phyloP scores from a whole-genome alignment of 2,888 invertebrate genomes.

The Corbicula japonica region DNA sequence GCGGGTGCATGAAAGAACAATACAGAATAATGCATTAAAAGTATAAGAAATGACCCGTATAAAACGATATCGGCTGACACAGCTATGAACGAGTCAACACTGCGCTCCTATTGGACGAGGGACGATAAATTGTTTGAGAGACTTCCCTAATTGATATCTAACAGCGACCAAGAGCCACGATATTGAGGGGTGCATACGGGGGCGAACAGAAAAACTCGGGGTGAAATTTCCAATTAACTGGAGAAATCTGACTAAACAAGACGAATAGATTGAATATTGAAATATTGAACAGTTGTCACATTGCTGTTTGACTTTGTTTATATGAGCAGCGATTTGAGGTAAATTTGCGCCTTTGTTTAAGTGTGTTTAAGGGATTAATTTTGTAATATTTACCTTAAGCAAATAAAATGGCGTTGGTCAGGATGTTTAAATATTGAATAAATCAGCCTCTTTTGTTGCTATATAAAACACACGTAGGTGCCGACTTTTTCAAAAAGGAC shows the following conservation, averaged over 20 bases:
- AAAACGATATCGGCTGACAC: conserved; percentile 40
- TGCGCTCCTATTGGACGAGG: conserved; percentile 44
- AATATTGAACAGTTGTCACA: conserved; percentile 40
- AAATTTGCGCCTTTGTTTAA: conserved; percentile 30
- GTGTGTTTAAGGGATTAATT: conserved; percentile 44
- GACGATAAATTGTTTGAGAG: conserved; percentile 48
- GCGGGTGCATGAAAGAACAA: conserved; percentile 37
- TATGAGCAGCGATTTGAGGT: conserved; percentile 33
- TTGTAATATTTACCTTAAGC: conserved; percentile 22
- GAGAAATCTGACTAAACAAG: conserved; percentile 50
- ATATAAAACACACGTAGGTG: too few species aligned
- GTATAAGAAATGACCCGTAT: conserved; percentile 59
- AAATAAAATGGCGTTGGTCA: conserved; percentile 31
- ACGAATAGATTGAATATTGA: conserved; percentile 29
- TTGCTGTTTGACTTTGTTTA: conserved; percentile 30
- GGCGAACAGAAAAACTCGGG: conserved; percentile 27
- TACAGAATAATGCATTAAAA: conserved; percentile 32
- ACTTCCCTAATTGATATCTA: conserved; percentile 59
- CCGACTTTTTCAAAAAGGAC: too few species aligned
- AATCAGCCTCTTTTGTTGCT: conserved; percentile 17
- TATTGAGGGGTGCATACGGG: background rate
- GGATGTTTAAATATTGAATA: conserved; percentile 35
- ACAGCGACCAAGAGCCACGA: conserved; percentile 16
- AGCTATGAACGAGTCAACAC: conserved; percentile 52
- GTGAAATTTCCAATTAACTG: conserved; percentile 29